phyloP scores from a whole-genome alignment of 2,888 invertebrate species.

The Spisula subtruncata region DNA sequence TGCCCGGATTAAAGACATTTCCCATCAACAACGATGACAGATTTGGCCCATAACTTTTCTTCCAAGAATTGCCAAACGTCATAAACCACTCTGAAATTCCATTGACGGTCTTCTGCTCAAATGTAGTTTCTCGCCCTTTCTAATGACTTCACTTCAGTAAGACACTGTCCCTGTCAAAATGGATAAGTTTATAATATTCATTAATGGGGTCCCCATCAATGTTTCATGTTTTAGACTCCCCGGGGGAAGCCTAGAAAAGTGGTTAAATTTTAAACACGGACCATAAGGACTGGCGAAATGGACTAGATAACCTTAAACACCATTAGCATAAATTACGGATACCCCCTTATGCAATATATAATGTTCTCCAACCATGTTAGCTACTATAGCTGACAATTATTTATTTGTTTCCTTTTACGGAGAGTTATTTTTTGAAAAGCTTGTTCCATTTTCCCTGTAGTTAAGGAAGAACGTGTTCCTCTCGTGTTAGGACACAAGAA shows the following conservation, averaged over 20 bases:
- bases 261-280: conserved; percentile 53
- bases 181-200: conserved; percentile 69
- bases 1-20: conserved; percentile 46
- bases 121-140: conserved; percentile 70
- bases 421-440: conserved; percentile 23
- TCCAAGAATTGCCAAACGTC: conserved; percentile 54
- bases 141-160: conserved; percentile 62
- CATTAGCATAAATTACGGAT: conserved; percentile 62
- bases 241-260: conserved; percentile 46
- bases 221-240: conserved; percentile 58
- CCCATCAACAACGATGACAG: conserved; percentile 53
- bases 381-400: conserved; percentile 32
- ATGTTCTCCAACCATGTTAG: conserved; percentile 15
- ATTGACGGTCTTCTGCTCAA: conserved; percentile 59
- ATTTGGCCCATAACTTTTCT: conserved; percentile 53
- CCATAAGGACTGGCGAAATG: conserved; percentile 35
- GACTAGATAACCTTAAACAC: conserved; percentile 35
- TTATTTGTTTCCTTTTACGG: conserved; percentile 23
- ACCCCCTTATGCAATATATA: conserved; percentile 59
- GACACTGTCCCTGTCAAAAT: conserved; percentile 69
- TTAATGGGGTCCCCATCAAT: conserved; percentile 67
- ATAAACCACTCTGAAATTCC: conserved; percentile 64
- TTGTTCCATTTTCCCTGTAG: background rate
- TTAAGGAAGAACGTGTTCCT: background rate
- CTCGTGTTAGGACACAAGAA: background rate